These are phyloP conservation scores for Nysson spinosus DNA, from an alignment of 2,888 invertebrate species.

Conservation along the genomic window DNA sequence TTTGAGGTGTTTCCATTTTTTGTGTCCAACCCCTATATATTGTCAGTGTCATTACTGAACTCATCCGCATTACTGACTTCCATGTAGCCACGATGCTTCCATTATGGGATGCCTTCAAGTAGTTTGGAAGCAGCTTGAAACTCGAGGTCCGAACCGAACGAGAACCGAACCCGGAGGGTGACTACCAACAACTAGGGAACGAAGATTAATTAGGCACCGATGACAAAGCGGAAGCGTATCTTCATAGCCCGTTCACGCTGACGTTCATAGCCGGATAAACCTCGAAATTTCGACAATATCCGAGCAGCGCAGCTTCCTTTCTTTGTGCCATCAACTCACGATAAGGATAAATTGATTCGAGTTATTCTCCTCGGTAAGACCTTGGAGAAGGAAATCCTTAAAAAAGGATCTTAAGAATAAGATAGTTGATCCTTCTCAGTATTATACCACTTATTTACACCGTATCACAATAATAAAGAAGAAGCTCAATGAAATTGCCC, in stretches of 20 bases:
- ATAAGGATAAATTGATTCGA: slow-evolving; percentile 35
- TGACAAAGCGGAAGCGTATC: slow-evolving; percentile 49
- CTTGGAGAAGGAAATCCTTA: too few species aligned
- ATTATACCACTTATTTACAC: too few species aligned
- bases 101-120: slow-evolving; percentile 58
- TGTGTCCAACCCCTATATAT: too few species aligned
- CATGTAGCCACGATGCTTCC: slow-evolving; percentile 20
- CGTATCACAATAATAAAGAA: too few species aligned
- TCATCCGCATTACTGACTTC: slow-evolving; percentile 1
- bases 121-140: slow-evolving; percentile 64
- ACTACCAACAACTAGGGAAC: slow-evolving; percentile 13
- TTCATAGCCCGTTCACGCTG: slow-evolving; percentile 20
- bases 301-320: slow-evolving; percentile 21
- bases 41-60: too few species aligned
- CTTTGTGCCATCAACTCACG: slow-evolving; percentile 19
- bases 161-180: slow-evolving; percentile 26
- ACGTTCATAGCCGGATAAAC: slow-evolving; percentile 45
- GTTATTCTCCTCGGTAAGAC: too few species aligned
- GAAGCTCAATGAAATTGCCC: too few species aligned
- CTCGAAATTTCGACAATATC: slow-evolving; percentile 46
- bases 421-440: too few species aligned
- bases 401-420: too few species aligned
- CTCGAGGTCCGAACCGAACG: slow-evolving; percentile 31
- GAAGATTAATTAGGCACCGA: slow-evolving; percentile 65
- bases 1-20: too few species aligned